Percentiles rank a stretch among this genome's conserved stretches.
Evolutionary conservation across 2,113 vertebrate genomes (phyloP).

Genomic region (Hippocampus comes): DNA sequence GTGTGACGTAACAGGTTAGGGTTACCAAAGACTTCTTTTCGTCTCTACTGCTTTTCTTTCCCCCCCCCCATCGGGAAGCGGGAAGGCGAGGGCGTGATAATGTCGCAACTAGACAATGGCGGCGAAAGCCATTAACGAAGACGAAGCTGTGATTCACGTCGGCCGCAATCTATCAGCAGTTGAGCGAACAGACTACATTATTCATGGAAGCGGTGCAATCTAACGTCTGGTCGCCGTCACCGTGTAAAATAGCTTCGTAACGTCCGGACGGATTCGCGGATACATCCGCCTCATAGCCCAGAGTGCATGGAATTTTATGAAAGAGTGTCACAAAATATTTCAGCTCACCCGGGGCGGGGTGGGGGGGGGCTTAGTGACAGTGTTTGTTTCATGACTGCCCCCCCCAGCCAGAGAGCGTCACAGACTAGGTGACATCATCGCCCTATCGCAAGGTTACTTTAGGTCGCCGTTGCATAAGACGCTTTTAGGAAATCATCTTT

Average conservation of each 20-base stretch:
- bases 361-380: neutral
- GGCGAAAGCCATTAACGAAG: constrained; percentile 39
- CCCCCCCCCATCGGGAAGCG: neutral
- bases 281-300: constrained; percentile 10
- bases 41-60: neutral
- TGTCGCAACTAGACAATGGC: constrained; percentile 6
- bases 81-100: constrained; percentile 8
- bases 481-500: neutral
- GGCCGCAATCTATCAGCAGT: constrained; percentile 34
- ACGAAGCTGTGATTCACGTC: constrained; percentile 48
- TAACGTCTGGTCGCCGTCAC: neutral
- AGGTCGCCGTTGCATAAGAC: constrained; percentile 17
- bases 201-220: constrained; percentile 25
- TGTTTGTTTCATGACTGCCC: constrained; percentile 28
- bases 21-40: neutral
- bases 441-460: constrained; percentile 20
- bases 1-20: neutral
- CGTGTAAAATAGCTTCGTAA: neutral
- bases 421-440: constrained; percentile 28
- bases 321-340: constrained; percentile 25
- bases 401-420: constrained; percentile 3
- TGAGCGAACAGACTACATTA: constrained; percentile 48
- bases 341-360: neutral
- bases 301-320: constrained; percentile 22
- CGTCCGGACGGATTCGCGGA: neutral